A percentile compares a stretch with the other conserved stretches of the same genome.
These are phyloP conservation scores for Phymanthus crucifer DNA, from an alignment of 92 coral and sea anemone genomes.

Conservation along the genomic window DNA sequence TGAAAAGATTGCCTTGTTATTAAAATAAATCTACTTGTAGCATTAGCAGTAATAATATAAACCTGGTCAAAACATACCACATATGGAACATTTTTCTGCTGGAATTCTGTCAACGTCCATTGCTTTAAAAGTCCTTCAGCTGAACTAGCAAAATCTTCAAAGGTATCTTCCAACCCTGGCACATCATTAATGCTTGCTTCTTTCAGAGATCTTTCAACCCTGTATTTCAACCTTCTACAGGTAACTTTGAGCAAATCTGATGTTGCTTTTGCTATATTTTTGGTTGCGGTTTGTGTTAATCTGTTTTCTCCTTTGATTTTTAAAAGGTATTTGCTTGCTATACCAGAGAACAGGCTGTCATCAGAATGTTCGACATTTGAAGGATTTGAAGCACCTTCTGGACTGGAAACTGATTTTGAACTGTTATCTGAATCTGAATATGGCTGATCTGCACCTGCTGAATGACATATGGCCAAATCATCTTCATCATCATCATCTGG, in stretches of 20 bases:
- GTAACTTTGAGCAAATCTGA: conserved; percentile 27
- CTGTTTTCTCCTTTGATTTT: conserved; percentile 44
- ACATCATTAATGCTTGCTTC: conserved; percentile 15
- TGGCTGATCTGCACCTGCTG: conserved; percentile 7
- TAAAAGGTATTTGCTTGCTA: conserved; percentile 24
- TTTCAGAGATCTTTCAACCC: conserved; percentile 21
- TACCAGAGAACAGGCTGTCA: conserved; percentile 1
- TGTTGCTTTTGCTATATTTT: conserved; percentile 36
- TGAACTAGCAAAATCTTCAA: conserved; percentile 26
- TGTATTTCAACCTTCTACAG: conserved; percentile 24
- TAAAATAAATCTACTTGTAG: conserved; percentile 3
- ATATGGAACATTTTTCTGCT: conserved; percentile 9
- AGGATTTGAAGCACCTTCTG: background rate
- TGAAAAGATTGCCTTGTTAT: too few species aligned
- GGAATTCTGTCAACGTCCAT: conserved; percentile 29
- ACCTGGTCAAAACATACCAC: conserved; percentile 12
- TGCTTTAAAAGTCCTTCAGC: conserved; percentile 16
- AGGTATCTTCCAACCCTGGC: conserved; percentile 27
- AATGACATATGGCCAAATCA: conserved; percentile 3
- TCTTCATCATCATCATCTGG: background rate
- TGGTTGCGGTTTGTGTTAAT: conserved; percentile 24
- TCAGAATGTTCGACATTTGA: conserved; percentile 8
- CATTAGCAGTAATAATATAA: background rate
- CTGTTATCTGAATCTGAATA: conserved; percentile 1
- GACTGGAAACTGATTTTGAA: conserved; percentile 20